Evolutionary conservation across 2,797 vertebrate species (phyloP).

Genomic region (Aulostomus chinensis): DNA sequence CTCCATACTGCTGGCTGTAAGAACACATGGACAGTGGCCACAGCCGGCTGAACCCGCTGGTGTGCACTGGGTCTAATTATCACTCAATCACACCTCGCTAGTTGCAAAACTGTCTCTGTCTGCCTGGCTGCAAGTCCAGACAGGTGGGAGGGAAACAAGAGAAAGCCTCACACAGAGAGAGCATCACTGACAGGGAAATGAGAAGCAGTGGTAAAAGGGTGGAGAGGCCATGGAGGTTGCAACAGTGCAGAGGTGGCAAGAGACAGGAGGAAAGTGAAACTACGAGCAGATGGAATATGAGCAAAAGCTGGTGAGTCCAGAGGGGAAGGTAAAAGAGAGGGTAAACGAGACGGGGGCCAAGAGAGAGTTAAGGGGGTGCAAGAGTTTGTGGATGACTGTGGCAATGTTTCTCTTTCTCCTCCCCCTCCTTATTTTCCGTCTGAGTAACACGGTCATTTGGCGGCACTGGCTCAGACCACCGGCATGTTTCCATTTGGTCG

Average conservation of each 20-base stretch:
- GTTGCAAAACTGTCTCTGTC: constrained; percentile 36
- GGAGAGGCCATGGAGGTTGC: background rate
- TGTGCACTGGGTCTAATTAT: constrained; percentile 52
- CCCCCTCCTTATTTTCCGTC: constrained; percentile 71
- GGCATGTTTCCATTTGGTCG: constrained; percentile 67
- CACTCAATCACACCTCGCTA: constrained; percentile 51
- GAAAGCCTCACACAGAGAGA: constrained; percentile 13
- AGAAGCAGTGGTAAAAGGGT: constrained; percentile 3
- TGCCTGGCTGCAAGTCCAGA: constrained; percentile 44
- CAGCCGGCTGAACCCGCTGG: constrained; percentile 8
- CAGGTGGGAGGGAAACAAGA: constrained; percentile 46
- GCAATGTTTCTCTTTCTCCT: constrained; percentile 62
- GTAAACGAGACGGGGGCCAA: constrained; percentile 40
- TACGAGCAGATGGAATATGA: background rate
- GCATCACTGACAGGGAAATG: constrained; percentile 4
- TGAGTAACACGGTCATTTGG: constrained; percentile 71
- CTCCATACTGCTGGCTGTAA: constrained; percentile 16
- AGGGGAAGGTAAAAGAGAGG: constrained; percentile 28
- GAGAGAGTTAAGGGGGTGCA: constrained; percentile 28
- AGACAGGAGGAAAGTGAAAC: constrained; percentile 3
- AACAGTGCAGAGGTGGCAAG: constrained; percentile 10
- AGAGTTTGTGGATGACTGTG: constrained; percentile 30
- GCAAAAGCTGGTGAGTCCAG: constrained; percentile 2
- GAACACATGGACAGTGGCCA: constrained; percentile 50
- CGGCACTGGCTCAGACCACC: constrained; percentile 63